Evolutionary conservation across 2,113 vertebrate species (phyloP).

Genomic region (Tachysurus vachellii): DNA sequence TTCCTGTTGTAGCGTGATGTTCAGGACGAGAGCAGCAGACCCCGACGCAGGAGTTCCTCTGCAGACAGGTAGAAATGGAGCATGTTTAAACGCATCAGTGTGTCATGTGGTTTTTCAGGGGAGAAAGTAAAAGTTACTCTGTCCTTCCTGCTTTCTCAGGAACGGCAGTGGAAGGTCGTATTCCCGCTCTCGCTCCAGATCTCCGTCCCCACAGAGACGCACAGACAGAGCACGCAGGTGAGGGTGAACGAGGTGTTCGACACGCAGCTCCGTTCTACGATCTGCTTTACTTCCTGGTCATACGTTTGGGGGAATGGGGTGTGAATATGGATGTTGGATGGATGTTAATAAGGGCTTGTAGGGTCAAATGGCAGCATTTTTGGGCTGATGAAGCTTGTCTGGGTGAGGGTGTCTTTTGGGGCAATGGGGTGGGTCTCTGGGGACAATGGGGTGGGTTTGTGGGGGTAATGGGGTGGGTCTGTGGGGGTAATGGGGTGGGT

Average conservation of each 20-base stretch:
- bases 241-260: not conserved
- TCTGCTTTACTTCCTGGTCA: not conserved
- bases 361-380: not conserved
- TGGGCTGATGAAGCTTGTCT: not conserved
- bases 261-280: not conserved
- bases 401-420: not conserved
- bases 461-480: not conserved
- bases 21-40: slow-evolving; percentile 44
- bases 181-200: slow-evolving; percentile 57
- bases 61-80: slow-evolving; percentile 44
- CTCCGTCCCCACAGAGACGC: slow-evolving; percentile 47
- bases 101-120: not conserved
- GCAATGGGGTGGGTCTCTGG: not conserved
- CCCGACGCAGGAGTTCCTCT: slow-evolving; percentile 46
- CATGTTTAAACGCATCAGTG: no score
- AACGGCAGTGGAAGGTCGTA: slow-evolving; percentile 45
- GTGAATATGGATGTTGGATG: not conserved
- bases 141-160: slow-evolving; percentile 27
- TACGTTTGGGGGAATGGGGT: not conserved
- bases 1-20: slow-evolving; percentile 46
- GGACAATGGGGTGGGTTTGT: not conserved
- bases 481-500: not conserved
- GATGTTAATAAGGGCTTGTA: not conserved
- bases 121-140: not conserved
- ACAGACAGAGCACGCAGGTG: slow-evolving; percentile 40